Evolutionary conservation across 2,113 vertebrate species (phyloP), one percentile per base, ranked within the genome.

Genomic region (Entelurus aequoreus): DNA sequence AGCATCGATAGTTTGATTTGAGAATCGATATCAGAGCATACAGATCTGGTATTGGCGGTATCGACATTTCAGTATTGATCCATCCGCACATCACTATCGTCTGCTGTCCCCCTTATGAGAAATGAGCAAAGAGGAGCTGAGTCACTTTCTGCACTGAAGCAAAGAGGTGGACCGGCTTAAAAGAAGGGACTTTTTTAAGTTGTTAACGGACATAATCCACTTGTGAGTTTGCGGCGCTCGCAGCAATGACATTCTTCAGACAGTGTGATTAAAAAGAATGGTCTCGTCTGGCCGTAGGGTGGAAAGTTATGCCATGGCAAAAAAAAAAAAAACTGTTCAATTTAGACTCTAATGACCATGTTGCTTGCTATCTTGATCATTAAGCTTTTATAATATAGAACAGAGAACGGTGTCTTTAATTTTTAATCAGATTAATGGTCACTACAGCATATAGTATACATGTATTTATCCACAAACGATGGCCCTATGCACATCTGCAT

Each of bases 121-220:
- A 46, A 77, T 48, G 19, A 46, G 21, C 54, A 65, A 13, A 60
- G 28, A 47, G 48, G 42, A 54, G 49, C 54, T 74, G 49, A 76
- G 68, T 67, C 65, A 65, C 10, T 64, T 36, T 48, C 35, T 21
- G 13, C 11, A 6, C 3, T 4, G 54, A 69, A 44, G 52, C 60
- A 47, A 71, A 47, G 63, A 62, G 56, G 69, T 76, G 49, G 56
- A 74, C 64, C 63, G 62, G 54, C 60, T 79, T 62, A 60, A 67
- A 48, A 65, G 48, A 54, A 44, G 58, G 57, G 58, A 56, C 50
- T 65, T 60, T 69, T 44, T 28, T 1, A 28, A 56, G 52, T 69
- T 60, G 75, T 79, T 74, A 71, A 46, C 42, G 52, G 61, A 56
- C 54, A 61, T 78, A 72, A 75, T 74, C 69, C 62, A 71, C 60